These are phyloP conservation scores for Oreochromis spilurus DNA, from an alignment of 2,113 vertebrate species.

Conservation along the genomic window DNA sequence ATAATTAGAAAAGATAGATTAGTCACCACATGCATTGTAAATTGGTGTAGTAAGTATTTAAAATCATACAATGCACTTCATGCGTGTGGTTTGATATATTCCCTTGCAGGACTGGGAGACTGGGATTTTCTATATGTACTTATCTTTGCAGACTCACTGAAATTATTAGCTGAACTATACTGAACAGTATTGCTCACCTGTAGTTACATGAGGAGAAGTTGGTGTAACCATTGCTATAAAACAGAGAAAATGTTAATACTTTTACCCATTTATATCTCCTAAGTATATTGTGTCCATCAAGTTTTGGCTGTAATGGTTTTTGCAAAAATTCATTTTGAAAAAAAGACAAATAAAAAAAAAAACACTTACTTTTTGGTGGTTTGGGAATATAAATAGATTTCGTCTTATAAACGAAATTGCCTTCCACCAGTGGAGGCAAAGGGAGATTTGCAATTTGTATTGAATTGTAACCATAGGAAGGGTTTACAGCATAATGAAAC, in stretches of 20 bases:
- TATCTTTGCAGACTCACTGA: background rate
- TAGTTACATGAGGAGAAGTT: background rate
- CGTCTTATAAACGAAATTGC: rapidly evolving
- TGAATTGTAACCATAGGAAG: rapidly evolving
- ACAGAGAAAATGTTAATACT: background rate
- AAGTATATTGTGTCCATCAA: background rate
- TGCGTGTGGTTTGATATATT: background rate
- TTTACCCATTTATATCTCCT: background rate
- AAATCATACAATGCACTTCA: background rate
- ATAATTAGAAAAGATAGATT: background rate
- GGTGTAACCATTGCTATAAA: background rate
- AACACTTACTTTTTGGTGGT: background rate
- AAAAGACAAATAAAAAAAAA: background rate
- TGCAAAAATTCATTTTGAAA: background rate
- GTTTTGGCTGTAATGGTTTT: background rate
- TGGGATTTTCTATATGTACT: background rate
- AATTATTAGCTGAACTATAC: background rate
- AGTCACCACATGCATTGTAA: background rate
- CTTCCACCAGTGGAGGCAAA: rapidly evolving
- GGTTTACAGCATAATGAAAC: conserved; percentile 38
- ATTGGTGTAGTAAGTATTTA: background rate
- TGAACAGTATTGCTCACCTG: background rate
- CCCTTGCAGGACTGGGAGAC: background rate
- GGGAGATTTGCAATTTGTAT: conserved; percentile 21
- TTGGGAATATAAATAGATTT: rapidly evolving